Evolutionary conservation across 2,113 vertebrate genomes (phyloP).

Genomic region (Bujurquina vittata): DNA sequence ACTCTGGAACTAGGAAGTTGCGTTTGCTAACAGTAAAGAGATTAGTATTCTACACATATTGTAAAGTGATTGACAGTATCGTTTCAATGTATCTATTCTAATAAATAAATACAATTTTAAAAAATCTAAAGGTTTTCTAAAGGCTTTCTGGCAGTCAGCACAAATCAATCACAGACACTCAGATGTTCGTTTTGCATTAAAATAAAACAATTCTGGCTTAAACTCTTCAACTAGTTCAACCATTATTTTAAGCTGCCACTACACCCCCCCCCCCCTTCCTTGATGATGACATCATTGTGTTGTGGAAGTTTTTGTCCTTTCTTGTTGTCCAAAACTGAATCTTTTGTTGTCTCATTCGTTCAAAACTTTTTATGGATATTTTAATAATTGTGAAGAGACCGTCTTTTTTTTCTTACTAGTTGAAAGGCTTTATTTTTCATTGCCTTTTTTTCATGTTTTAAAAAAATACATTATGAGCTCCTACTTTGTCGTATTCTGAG

Average conservation of each 20-base stretch:
- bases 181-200: not conserved
- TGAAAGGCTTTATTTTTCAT: too few relatives aligned
- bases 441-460: too few relatives aligned
- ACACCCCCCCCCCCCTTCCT: not conserved
- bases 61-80: not conserved
- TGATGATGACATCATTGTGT: not conserved
- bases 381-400: not conserved
- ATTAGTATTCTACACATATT: not conserved
- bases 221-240: not conserved
- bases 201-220: not conserved
- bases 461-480: not conserved
- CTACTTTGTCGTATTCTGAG: conserved; percentile 17
- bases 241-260: too few relatives aligned
- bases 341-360: not conserved
- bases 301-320: not conserved
- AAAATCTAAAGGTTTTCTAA: too few relatives aligned
- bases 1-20: not conserved
- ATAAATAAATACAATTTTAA: not conserved
- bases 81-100: not conserved
- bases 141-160: not conserved
- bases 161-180: not conserved
- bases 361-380: not conserved
- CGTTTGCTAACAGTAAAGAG: not conserved
- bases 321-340: not conserved
- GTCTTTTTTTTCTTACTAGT: not conserved